Conservation (phyloP, 2,888 invertebrate species). For the Heliconius ethilla region DNA sequence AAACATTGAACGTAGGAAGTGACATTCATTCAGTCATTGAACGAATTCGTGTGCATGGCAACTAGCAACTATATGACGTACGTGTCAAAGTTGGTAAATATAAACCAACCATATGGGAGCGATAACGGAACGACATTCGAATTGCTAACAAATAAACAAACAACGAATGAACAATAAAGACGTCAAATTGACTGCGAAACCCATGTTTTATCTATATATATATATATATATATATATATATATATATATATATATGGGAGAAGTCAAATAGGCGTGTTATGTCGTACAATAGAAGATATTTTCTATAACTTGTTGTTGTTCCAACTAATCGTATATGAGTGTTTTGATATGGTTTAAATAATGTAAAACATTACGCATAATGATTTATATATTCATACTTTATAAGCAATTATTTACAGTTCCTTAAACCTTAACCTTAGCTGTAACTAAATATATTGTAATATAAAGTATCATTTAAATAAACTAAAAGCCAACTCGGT, state of each 20-base stretch:
- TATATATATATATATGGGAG: slow-evolving; percentile 57
- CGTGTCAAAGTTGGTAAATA: slow-evolving; percentile 38
- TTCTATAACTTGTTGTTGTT: neutral
- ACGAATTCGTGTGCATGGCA: slow-evolving; percentile 24
- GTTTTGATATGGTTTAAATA: slow-evolving; percentile 4
- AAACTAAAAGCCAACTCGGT: neutral
- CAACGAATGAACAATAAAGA: slow-evolving; percentile 69
- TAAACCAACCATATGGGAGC: slow-evolving; percentile 24
- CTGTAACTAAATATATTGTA: slow-evolving; percentile 1
- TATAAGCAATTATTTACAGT: slow-evolving; percentile 18
- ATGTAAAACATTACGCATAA: slow-evolving; percentile 2
- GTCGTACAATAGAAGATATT: slow-evolving; percentile 48
- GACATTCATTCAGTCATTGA: neutral
- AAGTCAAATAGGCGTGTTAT: slow-evolving; percentile 62
- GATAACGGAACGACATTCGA: slow-evolving; percentile 30
- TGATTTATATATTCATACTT: slow-evolving; percentile 21
- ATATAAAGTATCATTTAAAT: slow-evolving; percentile 19
- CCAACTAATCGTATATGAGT: neutral
- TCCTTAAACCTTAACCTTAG: slow-evolving; percentile 14
- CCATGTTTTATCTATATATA: slow-evolving; percentile 62
- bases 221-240: slow-evolving; percentile 58
- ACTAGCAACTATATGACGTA: slow-evolving; percentile 23
- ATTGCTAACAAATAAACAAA: slow-evolving; percentile 53
- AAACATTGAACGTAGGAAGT: neutral
- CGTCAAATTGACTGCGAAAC: slow-evolving; percentile 75